A percentile compares a stretch with the other conserved stretches of the same genome.
These are phyloP conservation scores for Drosophila kikkawai DNA, from an alignment of 1,140 invertebrate species.

Conservation along the genomic window DNA sequence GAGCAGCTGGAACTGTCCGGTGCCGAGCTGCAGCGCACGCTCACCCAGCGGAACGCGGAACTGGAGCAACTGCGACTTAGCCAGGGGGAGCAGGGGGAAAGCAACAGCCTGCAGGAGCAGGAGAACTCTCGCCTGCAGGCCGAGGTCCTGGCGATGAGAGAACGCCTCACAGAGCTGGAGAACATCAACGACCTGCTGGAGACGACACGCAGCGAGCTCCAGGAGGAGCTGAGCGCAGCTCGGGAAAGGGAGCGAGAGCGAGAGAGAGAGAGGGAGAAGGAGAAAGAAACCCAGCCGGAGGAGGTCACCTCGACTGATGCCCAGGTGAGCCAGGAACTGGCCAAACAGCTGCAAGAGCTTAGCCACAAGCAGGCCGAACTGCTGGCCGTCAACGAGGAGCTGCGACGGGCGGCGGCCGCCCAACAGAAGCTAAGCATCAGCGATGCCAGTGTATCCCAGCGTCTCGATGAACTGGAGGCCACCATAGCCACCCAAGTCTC, in stretches of 20 bases:
- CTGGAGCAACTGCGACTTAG: conserved; percentile 29
- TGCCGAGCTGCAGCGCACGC: conserved; percentile 29
- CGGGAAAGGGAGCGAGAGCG: conserved; percentile 85
- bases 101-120: conserved; percentile 28
- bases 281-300: conserved; percentile 87
- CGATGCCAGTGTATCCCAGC: conserved; percentile 72
- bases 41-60: conserved; percentile 39
- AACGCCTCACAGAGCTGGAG: conserved; percentile 55
- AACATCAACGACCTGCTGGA: conserved; percentile 62
- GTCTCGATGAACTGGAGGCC: conserved; percentile 86
- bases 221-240: conserved; percentile 55
- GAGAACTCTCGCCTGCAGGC: conserved; percentile 47
- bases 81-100: not conserved
- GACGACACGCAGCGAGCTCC: conserved; percentile 68
- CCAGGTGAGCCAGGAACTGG: conserved; percentile 74
- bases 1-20: conserved; percentile 55
- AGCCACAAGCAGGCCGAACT: conserved; percentile 54
- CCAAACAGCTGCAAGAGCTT: conserved; percentile 78
- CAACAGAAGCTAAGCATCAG: conserved; percentile 63
- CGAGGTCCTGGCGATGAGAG: conserved; percentile 36
- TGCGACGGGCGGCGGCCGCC: conserved; percentile 1
- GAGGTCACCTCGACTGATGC: conserved; percentile 48
- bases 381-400: conserved; percentile 48
- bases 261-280: conserved; percentile 88
- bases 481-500: conserved; percentile 85